Evolutionary conservation across 2,797 vertebrate genomes (phyloP).

Genomic region (Lepus townsendii): DNA sequence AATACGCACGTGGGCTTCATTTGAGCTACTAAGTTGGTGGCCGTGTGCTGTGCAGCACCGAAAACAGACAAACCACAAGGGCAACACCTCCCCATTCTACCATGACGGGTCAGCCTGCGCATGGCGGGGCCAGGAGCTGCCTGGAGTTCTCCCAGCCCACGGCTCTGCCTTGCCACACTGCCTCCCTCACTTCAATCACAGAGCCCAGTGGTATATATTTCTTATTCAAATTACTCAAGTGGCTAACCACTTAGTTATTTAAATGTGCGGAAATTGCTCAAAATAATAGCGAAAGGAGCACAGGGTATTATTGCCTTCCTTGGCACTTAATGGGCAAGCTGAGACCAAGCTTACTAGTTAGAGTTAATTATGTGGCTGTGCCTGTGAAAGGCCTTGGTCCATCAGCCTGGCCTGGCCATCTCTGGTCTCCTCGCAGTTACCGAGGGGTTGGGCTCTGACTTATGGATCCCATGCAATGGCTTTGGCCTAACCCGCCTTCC

Average conservation of each 20-base stretch:
- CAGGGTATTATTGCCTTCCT: neutral
- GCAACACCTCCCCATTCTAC: neutral
- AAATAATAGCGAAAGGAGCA: neutral
- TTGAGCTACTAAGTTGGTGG: neutral
- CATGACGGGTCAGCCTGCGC: fast-evolving
- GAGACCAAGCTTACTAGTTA: neutral
- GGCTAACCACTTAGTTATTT: neutral
- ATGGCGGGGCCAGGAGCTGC: neutral
- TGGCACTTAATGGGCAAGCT: neutral
- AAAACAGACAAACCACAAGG: neutral
- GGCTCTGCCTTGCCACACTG: fast-evolving
- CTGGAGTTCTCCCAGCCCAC: fast-evolving
- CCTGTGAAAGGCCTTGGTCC: constrained; percentile 44
- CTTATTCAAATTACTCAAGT: constrained; percentile 7
- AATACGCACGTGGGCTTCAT: no score
- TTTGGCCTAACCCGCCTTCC: neutral
- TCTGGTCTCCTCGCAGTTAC: constrained; percentile 60
- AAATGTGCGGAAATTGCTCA: constrained; percentile 52
- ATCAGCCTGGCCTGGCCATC: neutral
- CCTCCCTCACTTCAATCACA: fast-evolving
- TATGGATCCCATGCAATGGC: constrained; percentile 54
- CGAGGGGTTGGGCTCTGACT: constrained; percentile 52
- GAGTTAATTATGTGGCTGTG: neutral
- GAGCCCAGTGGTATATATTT: neutral
- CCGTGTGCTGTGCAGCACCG: neutral